Conservation (phyloP, 2,888 invertebrate species). For the Ferrisia virgata region DNA sequence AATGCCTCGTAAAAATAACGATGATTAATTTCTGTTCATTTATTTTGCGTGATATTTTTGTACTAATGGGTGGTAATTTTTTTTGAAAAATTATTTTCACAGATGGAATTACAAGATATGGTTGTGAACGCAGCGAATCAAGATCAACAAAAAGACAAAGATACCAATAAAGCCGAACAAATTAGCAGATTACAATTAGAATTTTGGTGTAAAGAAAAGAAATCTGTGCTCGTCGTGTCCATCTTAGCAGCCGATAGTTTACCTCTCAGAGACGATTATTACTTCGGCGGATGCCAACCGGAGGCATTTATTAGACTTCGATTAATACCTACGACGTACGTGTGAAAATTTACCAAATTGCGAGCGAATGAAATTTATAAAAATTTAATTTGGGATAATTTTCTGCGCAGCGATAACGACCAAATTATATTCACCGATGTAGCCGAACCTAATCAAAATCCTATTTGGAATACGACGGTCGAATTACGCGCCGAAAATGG, state of each 20-base stretch:
- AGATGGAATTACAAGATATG: conserved; percentile 44
- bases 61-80: too few relatives aligned
- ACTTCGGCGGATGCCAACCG: conserved; percentile 73
- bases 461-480: conserved; percentile 89
- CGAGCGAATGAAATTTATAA: not conserved
- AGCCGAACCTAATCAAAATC: conserved; percentile 80
- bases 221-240: conserved; percentile 77
- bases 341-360: conserved; percentile 48
- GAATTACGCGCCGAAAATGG: conserved; percentile 70
- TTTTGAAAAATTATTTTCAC: not conserved
- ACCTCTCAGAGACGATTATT: conserved; percentile 71
- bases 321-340: conserved; percentile 76
- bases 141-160: conserved; percentile 34
- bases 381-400: not conserved
- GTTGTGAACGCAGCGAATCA: conserved; percentile 16
- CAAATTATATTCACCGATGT: conserved; percentile 78
- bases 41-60: too few relatives aligned
- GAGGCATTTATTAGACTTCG: conserved; percentile 82
- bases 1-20: too few relatives aligned
- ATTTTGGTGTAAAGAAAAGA: conserved; percentile 82
- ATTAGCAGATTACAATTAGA: conserved; percentile 80
- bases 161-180: conserved; percentile 1
- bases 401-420: conserved; percentile 65
- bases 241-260: conserved; percentile 83
- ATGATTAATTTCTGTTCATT: too few relatives aligned